Base-by-base conservation (phyloP, 2,113 vertebrate genomes). In the Cheirogaleus medius region DNA sequence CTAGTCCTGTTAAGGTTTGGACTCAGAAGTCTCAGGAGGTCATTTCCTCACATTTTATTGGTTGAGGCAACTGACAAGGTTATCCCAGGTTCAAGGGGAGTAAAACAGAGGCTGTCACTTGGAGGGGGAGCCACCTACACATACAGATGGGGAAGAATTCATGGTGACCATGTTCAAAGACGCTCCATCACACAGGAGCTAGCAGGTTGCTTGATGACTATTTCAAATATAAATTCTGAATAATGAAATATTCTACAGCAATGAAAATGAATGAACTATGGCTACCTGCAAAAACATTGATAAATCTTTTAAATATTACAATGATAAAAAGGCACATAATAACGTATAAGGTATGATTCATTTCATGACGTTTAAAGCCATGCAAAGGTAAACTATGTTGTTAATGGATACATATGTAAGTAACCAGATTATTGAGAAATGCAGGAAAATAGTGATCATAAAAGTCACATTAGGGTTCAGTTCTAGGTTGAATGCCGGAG, bases 91-190 rank as follows among this genome's bases (percentile, higher is more conserved):
- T 74, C 32, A n/a, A 20, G 32, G 8, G 21, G 42, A 93, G 42
- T 56, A 27, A 25, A 47, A 29, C 14, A 49, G 63, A 87, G 12
- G 39, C n/a, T 6, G 9, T 14, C 49, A 15, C 85, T 56, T 63
- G 86, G 25, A 60, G 37, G 44, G 15, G 21, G 52, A 27, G 39
- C 9, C 4, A 6, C 13, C 29, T 6, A 2, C 20, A 49, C 1
- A 0, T 1, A 27, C 5, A 74, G 6, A 9, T 0, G 17, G 23
- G 32, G 29, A 15, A 7, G 11, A 42, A 21, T 0, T 2, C 12
- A 1, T 11, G 21, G 21, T 1, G 52, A 64, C 12, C 1, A 4
- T 21, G 42, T n/a, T n/a, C 8, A 37, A 63, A 74, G 34, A 56
- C 27, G 23, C 14, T 42, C 20, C 32, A 39, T 7, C 5, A 15